These are phyloP conservation scores for Drosophila bocqueti DNA, from an alignment of 1,140 invertebrate genomes.

Conservation along the genomic window DNA sequence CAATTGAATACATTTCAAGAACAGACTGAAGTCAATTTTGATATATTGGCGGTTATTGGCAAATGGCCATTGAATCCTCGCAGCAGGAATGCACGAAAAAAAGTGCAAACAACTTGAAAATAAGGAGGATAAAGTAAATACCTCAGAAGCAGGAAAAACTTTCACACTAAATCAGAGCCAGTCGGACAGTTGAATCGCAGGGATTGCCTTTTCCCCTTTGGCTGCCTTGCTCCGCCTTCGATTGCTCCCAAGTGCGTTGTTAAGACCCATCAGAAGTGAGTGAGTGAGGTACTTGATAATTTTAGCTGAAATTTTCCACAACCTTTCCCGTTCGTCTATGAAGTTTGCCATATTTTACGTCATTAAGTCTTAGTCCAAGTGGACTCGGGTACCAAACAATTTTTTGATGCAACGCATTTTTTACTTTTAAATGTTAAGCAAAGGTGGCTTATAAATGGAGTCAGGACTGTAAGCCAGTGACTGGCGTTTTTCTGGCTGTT, in stretches of 20 bases:
- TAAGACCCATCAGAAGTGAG: slow-evolving; percentile 72
- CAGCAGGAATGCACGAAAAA: slow-evolving; percentile 25
- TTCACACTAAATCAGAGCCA: slow-evolving; percentile 80
- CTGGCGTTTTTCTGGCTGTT: slow-evolving; percentile 53
- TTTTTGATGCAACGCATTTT: slow-evolving; percentile 49
- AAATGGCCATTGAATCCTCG: slow-evolving; percentile 52
- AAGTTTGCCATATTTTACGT: slow-evolving; percentile 78
- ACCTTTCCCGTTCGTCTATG: slow-evolving; percentile 3
- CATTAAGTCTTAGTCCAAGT: slow-evolving; percentile 67
- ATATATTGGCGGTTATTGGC: slow-evolving; percentile 81
- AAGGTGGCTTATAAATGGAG: slow-evolving; percentile 30
- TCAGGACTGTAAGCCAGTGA: slow-evolving; percentile 39
- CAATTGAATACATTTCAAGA: slow-evolving; percentile 53
- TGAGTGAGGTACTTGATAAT: slow-evolving; percentile 68
- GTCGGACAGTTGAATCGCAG: slow-evolving; percentile 55
- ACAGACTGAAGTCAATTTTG: slow-evolving; percentile 66
- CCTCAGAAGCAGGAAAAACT: slow-evolving; percentile 60
- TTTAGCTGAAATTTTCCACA: slow-evolving; percentile 22
- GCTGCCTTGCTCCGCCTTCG: slow-evolving; percentile 20
- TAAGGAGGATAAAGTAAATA: slow-evolving; percentile 48
- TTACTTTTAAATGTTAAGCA: slow-evolving; percentile 56
- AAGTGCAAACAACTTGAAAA: slow-evolving; percentile 17
- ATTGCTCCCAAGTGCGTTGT: slow-evolving; percentile 79
- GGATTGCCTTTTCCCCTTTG: slow-evolving; percentile 46
- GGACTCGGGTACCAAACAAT: slow-evolving; percentile 38